These are phyloP conservation scores for Himalopsyche anomala DNA, from an alignment of 2,888 invertebrate genomes.

Conservation along the genomic window DNA sequence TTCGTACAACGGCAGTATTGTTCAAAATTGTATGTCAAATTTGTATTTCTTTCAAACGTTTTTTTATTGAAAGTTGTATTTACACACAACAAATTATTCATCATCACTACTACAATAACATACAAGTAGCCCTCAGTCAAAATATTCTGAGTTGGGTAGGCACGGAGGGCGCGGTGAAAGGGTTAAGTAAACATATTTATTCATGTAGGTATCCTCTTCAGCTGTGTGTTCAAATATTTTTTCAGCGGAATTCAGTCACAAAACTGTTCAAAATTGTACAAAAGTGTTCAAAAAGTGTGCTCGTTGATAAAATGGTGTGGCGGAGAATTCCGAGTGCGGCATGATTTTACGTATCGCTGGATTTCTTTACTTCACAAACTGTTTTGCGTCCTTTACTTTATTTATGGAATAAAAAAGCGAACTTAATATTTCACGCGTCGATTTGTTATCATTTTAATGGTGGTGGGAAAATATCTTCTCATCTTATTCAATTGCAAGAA, in stretches of 20 bases:
- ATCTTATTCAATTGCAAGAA: no score
- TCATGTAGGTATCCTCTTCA: slow-evolving; percentile 38
- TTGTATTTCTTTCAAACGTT: no score
- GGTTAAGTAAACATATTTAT: slow-evolving; percentile 41
- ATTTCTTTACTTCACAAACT: neutral
- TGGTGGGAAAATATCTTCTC: no score
- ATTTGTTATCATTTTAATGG: no score
- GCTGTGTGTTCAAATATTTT: slow-evolving; percentile 34
- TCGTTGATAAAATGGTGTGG: slow-evolving; percentile 22
- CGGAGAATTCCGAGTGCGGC: neutral
- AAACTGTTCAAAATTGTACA: slow-evolving; percentile 31
- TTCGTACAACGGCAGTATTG: no score
- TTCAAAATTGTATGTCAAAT: no score
- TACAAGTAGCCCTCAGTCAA: slow-evolving; percentile 13
- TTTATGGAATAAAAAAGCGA: no score
- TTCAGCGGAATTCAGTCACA: slow-evolving; percentile 25
- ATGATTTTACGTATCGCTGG: neutral
- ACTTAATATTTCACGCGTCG: no score
- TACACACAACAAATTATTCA: slow-evolving; percentile 15
- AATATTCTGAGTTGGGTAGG: slow-evolving; percentile 11
- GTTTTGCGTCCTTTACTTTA: neutral
- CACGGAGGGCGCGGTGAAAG: neutral
- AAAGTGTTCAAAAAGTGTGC: slow-evolving; percentile 40
- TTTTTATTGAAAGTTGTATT: neutral
- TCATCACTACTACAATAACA: neutral